phyloP scores from a whole-genome alignment of 2,888 invertebrate genomes.

The Acanthosepion lycidas region DNA sequence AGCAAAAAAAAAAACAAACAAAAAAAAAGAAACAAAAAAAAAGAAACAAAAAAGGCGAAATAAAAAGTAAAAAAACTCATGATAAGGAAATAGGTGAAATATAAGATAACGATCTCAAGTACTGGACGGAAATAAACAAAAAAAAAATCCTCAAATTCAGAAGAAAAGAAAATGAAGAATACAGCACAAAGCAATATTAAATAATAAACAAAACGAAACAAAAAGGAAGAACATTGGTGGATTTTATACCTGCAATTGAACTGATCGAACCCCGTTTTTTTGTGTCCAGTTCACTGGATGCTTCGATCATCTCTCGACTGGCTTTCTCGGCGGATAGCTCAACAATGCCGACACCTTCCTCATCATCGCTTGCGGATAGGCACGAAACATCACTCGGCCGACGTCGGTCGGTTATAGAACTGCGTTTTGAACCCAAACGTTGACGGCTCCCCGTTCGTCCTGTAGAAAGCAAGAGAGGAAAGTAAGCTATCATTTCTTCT shows the following conservation, averaged over 20 bases:
- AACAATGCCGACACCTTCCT: conserved; percentile 61
- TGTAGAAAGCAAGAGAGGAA: background rate
- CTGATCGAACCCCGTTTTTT: conserved; percentile 38
- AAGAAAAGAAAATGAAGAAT: background rate
- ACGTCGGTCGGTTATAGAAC: conserved; percentile 49
- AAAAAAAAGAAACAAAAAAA: too few relatives aligned
- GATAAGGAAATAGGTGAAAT: too few relatives aligned
- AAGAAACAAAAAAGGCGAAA: too few relatives aligned
- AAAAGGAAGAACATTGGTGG: background rate
- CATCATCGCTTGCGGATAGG: conserved; percentile 61
- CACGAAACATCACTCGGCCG: conserved; percentile 51
- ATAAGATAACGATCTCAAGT: background rate
- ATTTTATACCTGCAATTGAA: conserved; percentile 45
- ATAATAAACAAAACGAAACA: background rate
- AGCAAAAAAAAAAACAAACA: too few relatives aligned
- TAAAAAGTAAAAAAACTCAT: too few relatives aligned
- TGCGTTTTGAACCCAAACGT: conserved; percentile 48
- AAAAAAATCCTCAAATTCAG: background rate
- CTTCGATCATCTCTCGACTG: conserved; percentile 60
- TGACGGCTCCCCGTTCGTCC: conserved; percentile 44
- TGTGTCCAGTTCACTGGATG: conserved; percentile 35
- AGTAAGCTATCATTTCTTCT: background rate
- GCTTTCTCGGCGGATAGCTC: conserved; percentile 69
- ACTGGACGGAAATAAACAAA: background rate
- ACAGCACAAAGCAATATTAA: background rate